Evolutionary conservation across 2,888 invertebrate genomes (phyloP).

Genomic region (Erebia ligea): DNA sequence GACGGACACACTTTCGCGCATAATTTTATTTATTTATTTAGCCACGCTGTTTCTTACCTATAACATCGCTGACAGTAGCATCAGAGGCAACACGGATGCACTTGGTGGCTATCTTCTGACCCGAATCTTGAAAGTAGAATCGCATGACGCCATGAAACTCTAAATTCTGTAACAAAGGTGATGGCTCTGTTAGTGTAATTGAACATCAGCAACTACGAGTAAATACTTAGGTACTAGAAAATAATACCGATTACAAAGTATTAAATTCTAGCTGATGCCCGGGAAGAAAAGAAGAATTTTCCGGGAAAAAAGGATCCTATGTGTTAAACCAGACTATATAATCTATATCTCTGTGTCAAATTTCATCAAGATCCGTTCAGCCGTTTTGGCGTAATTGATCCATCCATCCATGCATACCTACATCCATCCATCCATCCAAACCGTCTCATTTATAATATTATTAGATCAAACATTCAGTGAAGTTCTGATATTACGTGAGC

Average conservation of each 20-base stretch:
- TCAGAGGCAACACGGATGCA: conserved; percentile 99
- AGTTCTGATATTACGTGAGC: not conserved
- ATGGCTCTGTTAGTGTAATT: not conserved
- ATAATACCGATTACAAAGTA: not conserved
- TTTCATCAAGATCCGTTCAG: no score
- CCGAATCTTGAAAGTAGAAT: conserved; percentile 99
- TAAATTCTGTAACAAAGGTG: conserved; percentile 88
- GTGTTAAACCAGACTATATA: no score
- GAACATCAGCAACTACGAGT: not conserved
- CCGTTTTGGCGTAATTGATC: no score
- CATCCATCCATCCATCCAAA: no score
- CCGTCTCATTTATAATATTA: no score
- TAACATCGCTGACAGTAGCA: conserved; percentile 97
- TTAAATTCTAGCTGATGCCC: no score
- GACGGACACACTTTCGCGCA: not conserved
- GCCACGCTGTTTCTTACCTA: conserved; percentile 81
- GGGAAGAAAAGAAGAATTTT: no score
- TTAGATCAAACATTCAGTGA: not conserved
- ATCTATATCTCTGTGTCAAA: no score
- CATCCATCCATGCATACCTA: no score
- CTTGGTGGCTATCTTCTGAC: conserved; percentile 99
- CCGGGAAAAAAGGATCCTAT: no score
- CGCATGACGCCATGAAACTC: conserved; percentile 99
- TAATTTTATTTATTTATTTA: not conserved
- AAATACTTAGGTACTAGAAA: no score